A percentile compares a stretch with the other conserved stretches of the same genome.
Evolutionary conservation across 2,113 vertebrate species (phyloP).

Genomic region (Tragelaphus strepsiceros): DNA sequence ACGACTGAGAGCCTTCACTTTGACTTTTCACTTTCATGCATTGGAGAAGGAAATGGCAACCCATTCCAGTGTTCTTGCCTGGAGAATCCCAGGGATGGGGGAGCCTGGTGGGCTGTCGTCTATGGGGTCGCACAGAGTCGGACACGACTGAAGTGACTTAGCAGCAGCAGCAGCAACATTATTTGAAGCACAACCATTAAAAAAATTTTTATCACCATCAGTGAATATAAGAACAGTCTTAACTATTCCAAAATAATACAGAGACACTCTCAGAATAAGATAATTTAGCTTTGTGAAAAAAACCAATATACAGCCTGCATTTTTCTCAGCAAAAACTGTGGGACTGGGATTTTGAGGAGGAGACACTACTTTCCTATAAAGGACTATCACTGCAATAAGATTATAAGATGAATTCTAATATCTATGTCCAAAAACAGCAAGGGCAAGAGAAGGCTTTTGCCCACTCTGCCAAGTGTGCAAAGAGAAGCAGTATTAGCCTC

Average conservation of each 20-base stretch:
- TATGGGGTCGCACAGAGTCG: too few species aligned
- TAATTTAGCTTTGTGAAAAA: neutral
- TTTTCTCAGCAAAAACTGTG: constrained; percentile 26
- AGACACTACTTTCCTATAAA: neutral
- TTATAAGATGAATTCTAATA: neutral
- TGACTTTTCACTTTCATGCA: too few species aligned
- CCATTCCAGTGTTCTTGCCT: too few species aligned
- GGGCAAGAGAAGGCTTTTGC: neutral
- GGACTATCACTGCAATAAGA: neutral
- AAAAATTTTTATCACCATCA: neutral
- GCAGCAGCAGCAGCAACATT: neutral
- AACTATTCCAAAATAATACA: constrained; percentile 35
- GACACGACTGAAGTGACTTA: too few species aligned
- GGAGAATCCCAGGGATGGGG: too few species aligned
- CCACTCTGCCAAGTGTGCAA: neutral
- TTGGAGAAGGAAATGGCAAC: too few species aligned
- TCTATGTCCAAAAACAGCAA: neutral
- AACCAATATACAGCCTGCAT: neutral
- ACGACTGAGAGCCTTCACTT: too few species aligned
- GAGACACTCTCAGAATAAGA: constrained; percentile 12
- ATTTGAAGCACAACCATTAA: neutral
- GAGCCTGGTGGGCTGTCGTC: too few species aligned
- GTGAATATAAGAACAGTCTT: neutral
- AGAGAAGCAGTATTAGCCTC: neutral
- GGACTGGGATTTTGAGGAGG: neutral